Percentiles rank a stretch among this genome's conserved stretches.
Conservation (phyloP, 2,113 vertebrate genomes). For the Psilopogon haemacephalus region DNA sequence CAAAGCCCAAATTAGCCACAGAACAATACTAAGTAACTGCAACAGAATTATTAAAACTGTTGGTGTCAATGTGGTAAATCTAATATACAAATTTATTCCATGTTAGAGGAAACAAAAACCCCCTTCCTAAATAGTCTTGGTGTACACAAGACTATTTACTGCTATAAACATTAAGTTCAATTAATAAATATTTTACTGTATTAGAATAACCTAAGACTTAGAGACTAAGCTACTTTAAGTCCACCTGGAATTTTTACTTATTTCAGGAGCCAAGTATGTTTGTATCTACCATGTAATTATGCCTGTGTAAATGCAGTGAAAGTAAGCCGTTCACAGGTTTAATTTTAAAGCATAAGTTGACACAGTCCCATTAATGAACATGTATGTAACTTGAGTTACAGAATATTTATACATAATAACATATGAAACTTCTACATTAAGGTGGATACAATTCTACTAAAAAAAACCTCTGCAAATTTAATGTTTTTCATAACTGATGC, state of each 20-base stretch:
- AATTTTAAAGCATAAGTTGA: not conserved
- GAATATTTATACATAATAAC: not conserved
- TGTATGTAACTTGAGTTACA: not conserved
- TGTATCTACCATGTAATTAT: not conserved
- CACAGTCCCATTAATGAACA: not conserved
- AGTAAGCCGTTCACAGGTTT: not conserved
- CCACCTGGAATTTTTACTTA: not conserved
- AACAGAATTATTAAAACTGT: not conserved
- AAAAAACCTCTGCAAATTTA: not conserved
- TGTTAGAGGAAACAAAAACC: not conserved
- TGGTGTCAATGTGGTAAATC: not conserved
- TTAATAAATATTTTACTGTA: not conserved
- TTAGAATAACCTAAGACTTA: not conserved
- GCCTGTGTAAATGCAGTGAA: not conserved
- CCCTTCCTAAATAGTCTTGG: not conserved
- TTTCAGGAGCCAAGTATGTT: not conserved
- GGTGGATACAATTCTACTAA: not conserved
- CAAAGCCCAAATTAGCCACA: not conserved
- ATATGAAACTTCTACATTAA: not conserved
- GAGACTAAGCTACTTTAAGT: not conserved
- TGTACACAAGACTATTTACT: not conserved
- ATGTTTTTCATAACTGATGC: not conserved
- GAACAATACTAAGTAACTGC: not conserved
- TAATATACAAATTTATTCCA: not conserved
- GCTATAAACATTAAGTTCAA: not conserved